Evolutionary conservation across 2,888 invertebrate genomes (phyloP).

Genomic region (Leptinotarsa peninsularis): DNA sequence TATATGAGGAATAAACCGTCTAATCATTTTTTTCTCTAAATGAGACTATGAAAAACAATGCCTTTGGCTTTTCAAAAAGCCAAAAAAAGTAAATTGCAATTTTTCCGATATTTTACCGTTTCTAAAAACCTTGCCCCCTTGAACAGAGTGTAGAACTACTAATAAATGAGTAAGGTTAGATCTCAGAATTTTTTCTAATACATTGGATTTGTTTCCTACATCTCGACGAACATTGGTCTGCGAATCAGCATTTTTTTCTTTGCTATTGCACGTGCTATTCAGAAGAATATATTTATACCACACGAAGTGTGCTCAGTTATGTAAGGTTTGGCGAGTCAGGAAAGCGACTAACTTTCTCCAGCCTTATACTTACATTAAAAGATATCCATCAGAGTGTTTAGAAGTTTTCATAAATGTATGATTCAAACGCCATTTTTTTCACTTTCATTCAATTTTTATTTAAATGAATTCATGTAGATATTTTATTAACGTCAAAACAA

Average conservation of each 20-base stretch:
- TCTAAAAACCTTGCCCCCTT: too few species aligned
- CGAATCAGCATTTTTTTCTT: slow-evolving; percentile 1
- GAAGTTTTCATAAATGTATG: background rate
- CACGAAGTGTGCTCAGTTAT: slow-evolving; percentile 49
- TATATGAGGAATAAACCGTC: too few species aligned
- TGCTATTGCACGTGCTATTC: slow-evolving; percentile 29
- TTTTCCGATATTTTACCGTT: too few species aligned
- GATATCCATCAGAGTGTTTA: slow-evolving; percentile 35
- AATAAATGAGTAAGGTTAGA: too few species aligned
- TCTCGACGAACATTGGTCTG: background rate
- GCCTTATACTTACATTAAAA: slow-evolving; percentile 50
- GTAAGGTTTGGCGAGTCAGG: slow-evolving; percentile 50
- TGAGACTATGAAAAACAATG: too few species aligned
- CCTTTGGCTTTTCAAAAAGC: too few species aligned
- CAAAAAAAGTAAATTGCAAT: too few species aligned
- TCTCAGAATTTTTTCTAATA: too few species aligned
- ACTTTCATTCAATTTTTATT: background rate
- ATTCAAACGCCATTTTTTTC: background rate
- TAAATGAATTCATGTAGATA: too few species aligned
- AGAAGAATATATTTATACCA: slow-evolving; percentile 36
- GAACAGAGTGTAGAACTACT: too few species aligned
- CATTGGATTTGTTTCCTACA: background rate
- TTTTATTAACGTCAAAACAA: too few species aligned
- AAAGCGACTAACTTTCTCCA: slow-evolving; percentile 54
- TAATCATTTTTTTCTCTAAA: too few species aligned